phyloP scores from a whole-genome alignment of 2,113 vertebrate genomes.

The Bos javanicus region DNA sequence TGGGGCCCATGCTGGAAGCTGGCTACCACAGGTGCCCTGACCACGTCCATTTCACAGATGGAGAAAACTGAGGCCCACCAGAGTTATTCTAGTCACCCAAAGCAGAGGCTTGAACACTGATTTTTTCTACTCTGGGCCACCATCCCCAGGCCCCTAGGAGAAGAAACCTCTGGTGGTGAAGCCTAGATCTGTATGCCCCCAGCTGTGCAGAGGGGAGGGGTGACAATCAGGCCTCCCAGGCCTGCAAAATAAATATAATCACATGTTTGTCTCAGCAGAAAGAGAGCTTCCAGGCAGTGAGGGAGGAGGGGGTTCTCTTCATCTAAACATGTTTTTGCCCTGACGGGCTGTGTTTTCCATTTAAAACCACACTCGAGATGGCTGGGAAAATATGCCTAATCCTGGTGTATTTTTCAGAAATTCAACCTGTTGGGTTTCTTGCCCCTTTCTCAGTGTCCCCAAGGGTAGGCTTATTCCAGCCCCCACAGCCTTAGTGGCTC shows the following conservation, averaged over 20 bases:
- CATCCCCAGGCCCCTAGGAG: neutral
- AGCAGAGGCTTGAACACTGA: neutral
- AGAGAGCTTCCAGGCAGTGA: neutral
- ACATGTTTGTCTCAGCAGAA: constrained; percentile 63
- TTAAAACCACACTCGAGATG: constrained; percentile 65
- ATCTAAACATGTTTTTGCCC: constrained; percentile 53
- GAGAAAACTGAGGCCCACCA: neutral
- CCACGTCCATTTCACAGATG: neutral
- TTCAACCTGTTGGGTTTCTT: constrained; percentile 63
- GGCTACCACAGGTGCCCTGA: neutral
- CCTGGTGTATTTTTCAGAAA: constrained; percentile 19
- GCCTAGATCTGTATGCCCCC: neutral
- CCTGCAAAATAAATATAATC: constrained; percentile 68
- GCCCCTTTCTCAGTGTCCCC: constrained; percentile 4
- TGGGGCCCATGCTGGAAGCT: neutral
- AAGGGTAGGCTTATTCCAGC: neutral
- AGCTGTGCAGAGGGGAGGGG: neutral
- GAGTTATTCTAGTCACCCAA: neutral
- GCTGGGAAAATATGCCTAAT: constrained; percentile 43
- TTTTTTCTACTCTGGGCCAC: neutral
- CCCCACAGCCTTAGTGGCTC: neutral
- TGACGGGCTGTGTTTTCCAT: constrained; percentile 64
- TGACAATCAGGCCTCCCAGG: constrained; percentile 46
- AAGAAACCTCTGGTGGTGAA: neutral
- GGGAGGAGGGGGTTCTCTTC: neutral